Conservation (phyloP, 2,888 invertebrate species). For the Dasypolia templi region DNA sequence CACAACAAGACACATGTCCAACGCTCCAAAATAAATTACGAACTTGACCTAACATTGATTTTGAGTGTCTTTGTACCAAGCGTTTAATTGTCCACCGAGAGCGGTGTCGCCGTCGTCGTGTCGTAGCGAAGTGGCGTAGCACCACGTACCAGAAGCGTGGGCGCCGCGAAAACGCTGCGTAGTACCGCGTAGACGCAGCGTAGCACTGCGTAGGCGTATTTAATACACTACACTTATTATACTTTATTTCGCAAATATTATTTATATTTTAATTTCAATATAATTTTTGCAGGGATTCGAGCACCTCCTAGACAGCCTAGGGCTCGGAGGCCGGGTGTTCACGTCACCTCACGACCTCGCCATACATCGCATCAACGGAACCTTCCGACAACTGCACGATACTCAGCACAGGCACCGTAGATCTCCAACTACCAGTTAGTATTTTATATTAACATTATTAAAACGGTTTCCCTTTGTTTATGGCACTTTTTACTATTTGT, state of each 20-base stretch:
- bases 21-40: not conserved
- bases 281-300: slow-evolving; percentile 91
- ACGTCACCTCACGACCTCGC: slow-evolving; percentile 88
- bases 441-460: not conserved
- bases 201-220: not conserved
- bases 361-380: slow-evolving; percentile 88
- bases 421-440: slow-evolving; percentile 71
- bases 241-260: not conserved
- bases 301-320: slow-evolving; percentile 92
- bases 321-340: slow-evolving; percentile 92
- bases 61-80: not conserved
- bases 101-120: too few species aligned
- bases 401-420: slow-evolving; percentile 86
- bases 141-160: not conserved
- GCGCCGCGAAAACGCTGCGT: not conserved
- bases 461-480: not conserved
- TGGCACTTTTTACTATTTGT: not conserved
- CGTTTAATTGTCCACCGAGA: not conserved
- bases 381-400: slow-evolving; percentile 89
- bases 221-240: too few species aligned
- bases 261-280: not conserved
- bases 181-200: not conserved
- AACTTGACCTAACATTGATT: not conserved
- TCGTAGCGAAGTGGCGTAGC: slow-evolving; percentile 11
- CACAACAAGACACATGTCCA: not conserved